Evolutionary conservation across 23 tunicate genomes (phyloP).

Genomic region (Ascidia mentula): DNA sequence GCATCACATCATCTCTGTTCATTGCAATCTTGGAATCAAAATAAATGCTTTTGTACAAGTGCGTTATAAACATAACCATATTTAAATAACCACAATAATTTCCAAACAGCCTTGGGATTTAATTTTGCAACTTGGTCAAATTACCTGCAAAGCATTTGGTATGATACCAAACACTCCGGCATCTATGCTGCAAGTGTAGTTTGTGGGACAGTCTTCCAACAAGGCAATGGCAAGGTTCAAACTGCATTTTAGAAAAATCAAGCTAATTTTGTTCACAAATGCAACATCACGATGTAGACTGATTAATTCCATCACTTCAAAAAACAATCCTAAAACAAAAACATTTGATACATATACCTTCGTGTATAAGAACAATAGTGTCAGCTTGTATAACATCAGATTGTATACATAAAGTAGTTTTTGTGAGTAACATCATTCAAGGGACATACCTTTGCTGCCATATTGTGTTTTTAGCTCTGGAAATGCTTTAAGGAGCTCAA

Average conservation of each 20-base stretch:
- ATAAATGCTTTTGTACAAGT: no score
- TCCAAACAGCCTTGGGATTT: neutral
- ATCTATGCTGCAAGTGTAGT: neutral
- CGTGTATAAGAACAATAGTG: no score
- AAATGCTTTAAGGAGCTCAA: neutral
- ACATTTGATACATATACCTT: no score
- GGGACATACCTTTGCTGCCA: constrained; percentile 14
- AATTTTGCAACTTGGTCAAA: neutral
- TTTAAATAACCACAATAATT: neutral
- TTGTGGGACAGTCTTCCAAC: constrained; percentile 12
- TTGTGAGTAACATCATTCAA: no score
- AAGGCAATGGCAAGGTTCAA: constrained; percentile 25
- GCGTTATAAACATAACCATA: no score
- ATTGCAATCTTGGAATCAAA: neutral
- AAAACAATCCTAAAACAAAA: constrained; percentile 23
- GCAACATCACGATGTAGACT: neutral
- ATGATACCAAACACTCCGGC: constrained; percentile 10
- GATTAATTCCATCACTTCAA: constrained; percentile 16
- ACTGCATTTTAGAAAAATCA: constrained; percentile 9
- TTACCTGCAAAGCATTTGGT: constrained; percentile 8
- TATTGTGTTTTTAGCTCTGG: constrained; percentile 14
- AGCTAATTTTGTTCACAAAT: neutral
- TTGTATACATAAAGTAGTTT: no score
- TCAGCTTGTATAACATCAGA: no score
- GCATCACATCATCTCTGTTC: neutral